These are phyloP conservation scores for Monochamus saltuarius DNA, from an alignment of 1,140 invertebrate genomes.

Conservation along the genomic window DNA sequence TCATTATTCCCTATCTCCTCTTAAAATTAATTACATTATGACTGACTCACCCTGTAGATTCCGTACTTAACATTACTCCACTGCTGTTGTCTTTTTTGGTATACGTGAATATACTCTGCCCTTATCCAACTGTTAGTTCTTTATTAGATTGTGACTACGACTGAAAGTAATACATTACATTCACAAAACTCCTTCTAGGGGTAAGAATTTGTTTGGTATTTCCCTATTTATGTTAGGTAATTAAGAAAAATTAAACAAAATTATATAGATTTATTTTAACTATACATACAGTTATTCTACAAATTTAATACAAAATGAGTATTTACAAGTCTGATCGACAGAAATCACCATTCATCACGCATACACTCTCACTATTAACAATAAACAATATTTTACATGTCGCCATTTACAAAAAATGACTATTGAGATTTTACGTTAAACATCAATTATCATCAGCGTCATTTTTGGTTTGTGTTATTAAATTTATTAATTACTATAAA, in stretches of 20 bases:
- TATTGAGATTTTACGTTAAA: conserved; percentile 9
- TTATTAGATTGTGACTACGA: no score
- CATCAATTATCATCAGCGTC: not conserved
- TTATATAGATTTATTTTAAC: conserved; percentile 6
- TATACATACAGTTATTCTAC: conserved; percentile 15
- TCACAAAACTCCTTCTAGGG: no score
- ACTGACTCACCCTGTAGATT: no score
- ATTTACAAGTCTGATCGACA: conserved; percentile 13
- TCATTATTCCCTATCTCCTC: no score
- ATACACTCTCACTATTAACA: not conserved
- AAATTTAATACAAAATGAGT: conserved; percentile 24
- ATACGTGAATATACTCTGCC: no score
- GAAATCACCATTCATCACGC: conserved; percentile 3
- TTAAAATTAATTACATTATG: no score
- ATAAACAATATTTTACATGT: conserved; percentile 20
- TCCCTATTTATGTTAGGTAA: no score
- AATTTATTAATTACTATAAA: not conserved
- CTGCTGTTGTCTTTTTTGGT: no score
- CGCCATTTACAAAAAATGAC: conserved; percentile 8
- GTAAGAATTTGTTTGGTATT: no score
- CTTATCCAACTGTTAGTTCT: no score
- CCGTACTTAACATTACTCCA: no score
- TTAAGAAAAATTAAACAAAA: not conserved
- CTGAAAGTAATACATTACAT: no score
- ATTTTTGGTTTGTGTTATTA: not conserved